Percentiles rank a stretch among this genome's conserved stretches.
Evolutionary conservation across 1,140 invertebrate species (phyloP).

Genomic region (Gonioctena quinquepunctata): DNA sequence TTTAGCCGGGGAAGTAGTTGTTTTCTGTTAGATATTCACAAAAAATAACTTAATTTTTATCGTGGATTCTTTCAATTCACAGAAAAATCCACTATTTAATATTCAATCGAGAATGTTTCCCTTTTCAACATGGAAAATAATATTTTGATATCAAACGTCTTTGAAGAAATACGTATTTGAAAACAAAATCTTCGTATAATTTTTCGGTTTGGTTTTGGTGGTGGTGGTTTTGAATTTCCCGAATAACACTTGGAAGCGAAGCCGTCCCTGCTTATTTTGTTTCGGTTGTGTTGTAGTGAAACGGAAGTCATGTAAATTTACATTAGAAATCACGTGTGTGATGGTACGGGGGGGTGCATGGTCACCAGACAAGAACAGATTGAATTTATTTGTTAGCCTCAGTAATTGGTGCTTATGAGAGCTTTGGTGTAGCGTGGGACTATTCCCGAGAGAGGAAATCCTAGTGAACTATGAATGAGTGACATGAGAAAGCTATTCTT

Average conservation of each 20-base stretch:
- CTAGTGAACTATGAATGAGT: neutral
- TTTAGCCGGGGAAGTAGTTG: too few relatives aligned
- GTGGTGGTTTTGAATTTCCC: too few relatives aligned
- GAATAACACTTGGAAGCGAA: neutral
- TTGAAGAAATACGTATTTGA: too few relatives aligned
- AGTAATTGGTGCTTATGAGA: conserved; percentile 4
- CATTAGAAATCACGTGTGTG: conserved; percentile 10
- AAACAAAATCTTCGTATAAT: too few relatives aligned
- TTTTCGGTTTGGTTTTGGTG: too few relatives aligned
- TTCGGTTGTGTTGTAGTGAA: neutral
- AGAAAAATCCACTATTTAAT: too few relatives aligned
- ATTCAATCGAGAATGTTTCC: too few relatives aligned
- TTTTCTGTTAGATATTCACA: too few relatives aligned
- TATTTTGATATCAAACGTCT: too few relatives aligned
- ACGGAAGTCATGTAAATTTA: conserved; percentile 11
- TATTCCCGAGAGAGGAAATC: neutral
- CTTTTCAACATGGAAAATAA: too few relatives aligned
- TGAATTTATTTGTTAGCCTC: conserved; percentile 6
- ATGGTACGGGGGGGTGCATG: neutral
- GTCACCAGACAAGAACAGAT: neutral
- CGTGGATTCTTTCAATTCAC: too few relatives aligned
- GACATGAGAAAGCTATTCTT: neutral
- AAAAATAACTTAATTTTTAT: too few relatives aligned
- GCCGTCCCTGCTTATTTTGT: neutral
- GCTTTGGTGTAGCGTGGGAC: neutral